These are phyloP conservation scores for Alauda arvensis DNA, from an alignment of 2,797 vertebrate genomes.

Conservation along the genomic window DNA sequence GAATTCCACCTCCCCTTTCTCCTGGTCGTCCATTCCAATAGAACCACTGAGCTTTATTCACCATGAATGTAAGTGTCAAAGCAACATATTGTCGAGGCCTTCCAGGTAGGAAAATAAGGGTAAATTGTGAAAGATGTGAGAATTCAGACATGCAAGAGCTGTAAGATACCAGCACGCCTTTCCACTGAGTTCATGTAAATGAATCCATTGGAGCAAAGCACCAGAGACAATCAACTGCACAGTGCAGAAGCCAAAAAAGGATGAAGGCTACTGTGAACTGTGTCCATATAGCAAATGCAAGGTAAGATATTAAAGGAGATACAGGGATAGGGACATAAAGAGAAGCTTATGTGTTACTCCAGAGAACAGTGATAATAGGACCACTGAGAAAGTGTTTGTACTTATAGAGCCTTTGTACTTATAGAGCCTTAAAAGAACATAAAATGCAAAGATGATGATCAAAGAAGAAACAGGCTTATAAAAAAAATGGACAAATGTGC, in stretches of 20 bases:
- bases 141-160: not conserved
- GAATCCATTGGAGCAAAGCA: not conserved
- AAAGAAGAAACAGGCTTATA: not conserved
- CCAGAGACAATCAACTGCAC: not conserved
- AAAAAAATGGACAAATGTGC: not conserved
- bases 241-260: not conserved
- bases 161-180: not conserved
- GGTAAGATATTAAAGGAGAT: not conserved
- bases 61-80: not conserved
- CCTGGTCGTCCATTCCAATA: not conserved
- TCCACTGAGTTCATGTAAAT: not conserved
- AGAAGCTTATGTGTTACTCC: not conserved
- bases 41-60: not conserved
- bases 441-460: not conserved
- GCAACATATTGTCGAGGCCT: not conserved
- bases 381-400: not conserved
- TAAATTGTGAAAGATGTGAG: not conserved
- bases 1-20: not conserved
- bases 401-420: not conserved
- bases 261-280: not conserved
- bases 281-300: not conserved
- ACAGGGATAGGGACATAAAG: not conserved
- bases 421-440: not conserved
- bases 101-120: not conserved
- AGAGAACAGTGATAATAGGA: not conserved